Evolutionary conservation across 2,888 invertebrate genomes (phyloP).

Genomic region (Macroteleia sp.): DNA sequence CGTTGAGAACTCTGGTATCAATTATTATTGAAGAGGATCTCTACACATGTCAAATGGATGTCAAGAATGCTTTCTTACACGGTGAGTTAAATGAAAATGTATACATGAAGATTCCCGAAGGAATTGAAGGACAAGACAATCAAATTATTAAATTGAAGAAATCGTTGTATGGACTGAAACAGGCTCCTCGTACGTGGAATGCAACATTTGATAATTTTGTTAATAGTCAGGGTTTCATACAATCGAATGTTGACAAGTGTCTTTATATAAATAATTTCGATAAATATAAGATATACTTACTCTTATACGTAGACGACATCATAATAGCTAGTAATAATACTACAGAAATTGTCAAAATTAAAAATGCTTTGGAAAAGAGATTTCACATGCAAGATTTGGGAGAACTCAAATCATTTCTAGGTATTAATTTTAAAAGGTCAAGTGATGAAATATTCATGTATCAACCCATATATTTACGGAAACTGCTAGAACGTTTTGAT

Average conservation of each 20-base stretch:
- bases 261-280: constrained; percentile 3
- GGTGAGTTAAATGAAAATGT: constrained; percentile 68
- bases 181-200: constrained; percentile 73
- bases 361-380: not conserved
- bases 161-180: constrained; percentile 73
- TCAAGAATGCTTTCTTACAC: constrained; percentile 74
- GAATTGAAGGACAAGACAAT: constrained; percentile 15
- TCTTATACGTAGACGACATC: not conserved
- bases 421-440: constrained; percentile 1
- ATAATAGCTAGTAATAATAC: not conserved
- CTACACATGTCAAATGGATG: constrained; percentile 62
- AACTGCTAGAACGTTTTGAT: constrained; percentile 21
- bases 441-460: not conserved
- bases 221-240: constrained; percentile 45
- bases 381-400: constrained; percentile 14
- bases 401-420: constrained; percentile 5
- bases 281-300: not conserved
- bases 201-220: constrained; percentile 65
- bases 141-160: constrained; percentile 68
- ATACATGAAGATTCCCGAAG: constrained; percentile 66
- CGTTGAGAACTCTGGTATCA: constrained; percentile 3
- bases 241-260: constrained; percentile 17
- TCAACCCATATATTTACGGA: constrained; percentile 39
- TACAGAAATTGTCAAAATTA: not conserved
- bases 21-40: constrained; percentile 2